Conservation (phyloP, 2,888 invertebrate genomes). For the Arenicola marina region DNA sequence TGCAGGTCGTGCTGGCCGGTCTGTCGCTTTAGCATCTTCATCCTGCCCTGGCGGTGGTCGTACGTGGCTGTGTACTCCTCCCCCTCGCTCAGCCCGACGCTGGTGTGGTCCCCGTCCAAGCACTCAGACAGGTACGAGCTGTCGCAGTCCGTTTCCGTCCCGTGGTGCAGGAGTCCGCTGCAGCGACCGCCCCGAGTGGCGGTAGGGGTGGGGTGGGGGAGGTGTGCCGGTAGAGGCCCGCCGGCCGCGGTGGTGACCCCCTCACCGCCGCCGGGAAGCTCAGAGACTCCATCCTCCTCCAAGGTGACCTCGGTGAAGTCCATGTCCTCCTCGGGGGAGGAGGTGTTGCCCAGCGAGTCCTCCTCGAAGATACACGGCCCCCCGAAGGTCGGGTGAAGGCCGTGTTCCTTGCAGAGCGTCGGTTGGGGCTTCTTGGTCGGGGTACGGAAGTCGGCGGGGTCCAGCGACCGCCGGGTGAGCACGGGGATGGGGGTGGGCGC, state of each 20-base stretch:
- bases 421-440: neutral
- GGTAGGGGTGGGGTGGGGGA: neutral
- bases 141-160: conserved; percentile 29
- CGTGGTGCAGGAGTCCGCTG: neutral
- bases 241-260: neutral
- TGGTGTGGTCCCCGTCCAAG: conserved; percentile 19
- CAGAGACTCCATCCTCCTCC: too few species aligned
- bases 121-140: conserved; percentile 32
- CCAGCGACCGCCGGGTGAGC: neutral
- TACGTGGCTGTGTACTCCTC: conserved; percentile 25
- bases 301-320: conserved; percentile 2
- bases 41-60: conserved; percentile 17
- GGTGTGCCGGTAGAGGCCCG: too few species aligned
- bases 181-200: neutral
- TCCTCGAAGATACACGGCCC: conserved; percentile 30
- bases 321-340: neutral
- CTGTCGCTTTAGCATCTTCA: conserved; percentile 27
- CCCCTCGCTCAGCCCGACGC: conserved; percentile 3
- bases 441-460: neutral
- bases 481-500: too few species aligned
- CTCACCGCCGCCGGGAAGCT: too few species aligned
- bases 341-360: conserved; percentile 13
- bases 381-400: conserved; percentile 27
- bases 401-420: conserved; percentile 28
- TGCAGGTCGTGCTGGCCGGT: conserved; percentile 23